These are phyloP conservation scores for Carabus problematicus DNA, from an alignment of 2,888 invertebrate species.

Conservation along the genomic window DNA sequence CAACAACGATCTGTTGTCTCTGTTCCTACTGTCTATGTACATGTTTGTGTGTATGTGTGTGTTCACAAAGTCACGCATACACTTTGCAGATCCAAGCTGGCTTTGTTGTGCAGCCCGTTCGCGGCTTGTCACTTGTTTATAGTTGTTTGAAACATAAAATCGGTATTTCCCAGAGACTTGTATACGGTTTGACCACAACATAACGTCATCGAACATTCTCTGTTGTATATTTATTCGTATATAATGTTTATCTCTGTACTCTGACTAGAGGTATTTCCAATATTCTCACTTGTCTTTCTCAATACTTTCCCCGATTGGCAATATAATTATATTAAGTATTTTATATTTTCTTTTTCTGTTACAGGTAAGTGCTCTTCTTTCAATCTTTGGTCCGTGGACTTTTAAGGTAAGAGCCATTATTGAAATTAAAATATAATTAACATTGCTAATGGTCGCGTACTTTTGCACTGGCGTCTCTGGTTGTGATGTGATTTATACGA, in stretches of 20 bases:
- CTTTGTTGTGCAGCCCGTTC: neutral
- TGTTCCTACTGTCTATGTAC: no score
- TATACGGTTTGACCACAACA: neutral
- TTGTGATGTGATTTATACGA: no score
- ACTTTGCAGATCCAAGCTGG: neutral
- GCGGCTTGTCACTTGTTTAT: neutral
- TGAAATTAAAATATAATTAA: slow-evolving; percentile 21
- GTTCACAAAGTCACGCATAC: neutral
- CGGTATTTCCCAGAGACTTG: slow-evolving; percentile 15
- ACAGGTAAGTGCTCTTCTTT: slow-evolving; percentile 20
- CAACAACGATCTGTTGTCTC: no score
- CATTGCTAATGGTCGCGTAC: neutral
- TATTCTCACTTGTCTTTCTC: no score
- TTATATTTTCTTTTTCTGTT: slow-evolving; percentile 23
- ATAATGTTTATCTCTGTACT: neutral
- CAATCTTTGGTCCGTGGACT: neutral
- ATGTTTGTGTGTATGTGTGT: neutral
- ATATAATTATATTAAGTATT: no score
- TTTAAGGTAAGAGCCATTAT: slow-evolving; percentile 8
- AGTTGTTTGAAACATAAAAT: slow-evolving; percentile 9
- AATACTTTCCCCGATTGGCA: no score
- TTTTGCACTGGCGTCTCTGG: no score
- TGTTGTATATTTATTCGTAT: slow-evolving; percentile 4
- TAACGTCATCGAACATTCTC: neutral
- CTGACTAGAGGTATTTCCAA: no score